Evolutionary conservation across 2,113 vertebrate genomes (phyloP).

Genomic region (Baryphthengus martii): DNA sequence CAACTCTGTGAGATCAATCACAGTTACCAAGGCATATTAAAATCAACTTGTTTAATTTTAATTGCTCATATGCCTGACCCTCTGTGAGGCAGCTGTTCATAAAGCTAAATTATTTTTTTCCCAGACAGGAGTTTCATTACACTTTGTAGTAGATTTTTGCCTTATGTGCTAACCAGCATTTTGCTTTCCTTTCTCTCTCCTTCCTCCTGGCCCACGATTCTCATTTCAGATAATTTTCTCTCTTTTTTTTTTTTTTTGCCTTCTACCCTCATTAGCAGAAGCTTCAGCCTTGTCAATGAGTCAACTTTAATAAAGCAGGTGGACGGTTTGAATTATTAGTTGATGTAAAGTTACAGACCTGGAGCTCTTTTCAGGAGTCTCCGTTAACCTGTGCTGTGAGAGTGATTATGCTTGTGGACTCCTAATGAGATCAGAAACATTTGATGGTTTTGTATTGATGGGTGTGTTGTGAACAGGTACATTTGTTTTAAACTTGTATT

Average conservation of each 20-base stretch:
- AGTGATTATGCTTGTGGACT: background rate
- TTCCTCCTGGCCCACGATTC: background rate
- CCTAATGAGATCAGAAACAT: background rate
- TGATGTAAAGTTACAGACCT: conserved; percentile 19
- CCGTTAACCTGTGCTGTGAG: background rate
- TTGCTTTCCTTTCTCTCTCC: background rate
- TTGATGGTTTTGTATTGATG: background rate
- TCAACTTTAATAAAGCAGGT: conserved; percentile 30
- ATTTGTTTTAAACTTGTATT: background rate
- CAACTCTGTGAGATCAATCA: conserved; percentile 63
- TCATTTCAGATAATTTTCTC: background rate
- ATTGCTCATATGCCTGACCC: conserved; percentile 61
- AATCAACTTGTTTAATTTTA: conserved; percentile 72
- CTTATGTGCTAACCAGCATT: background rate
- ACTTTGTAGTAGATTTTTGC: background rate
- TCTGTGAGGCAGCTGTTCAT: conserved; percentile 47
- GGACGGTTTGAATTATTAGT: conserved; percentile 23
- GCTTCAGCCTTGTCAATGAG: background rate
- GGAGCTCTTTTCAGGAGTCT: background rate
- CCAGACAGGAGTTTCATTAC: conserved; percentile 35
- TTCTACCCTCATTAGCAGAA: conserved; percentile 18
- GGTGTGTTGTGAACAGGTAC: background rate
- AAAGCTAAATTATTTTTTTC: conserved; percentile 58
- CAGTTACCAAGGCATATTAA: conserved; percentile 63
- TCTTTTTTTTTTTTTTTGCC: background rate